A percentile compares a stretch with the other conserved stretches of the same genome.
phyloP scores from a whole-genome alignment of 2,113 vertebrate species.

The Cochlearius cochlearius region DNA sequence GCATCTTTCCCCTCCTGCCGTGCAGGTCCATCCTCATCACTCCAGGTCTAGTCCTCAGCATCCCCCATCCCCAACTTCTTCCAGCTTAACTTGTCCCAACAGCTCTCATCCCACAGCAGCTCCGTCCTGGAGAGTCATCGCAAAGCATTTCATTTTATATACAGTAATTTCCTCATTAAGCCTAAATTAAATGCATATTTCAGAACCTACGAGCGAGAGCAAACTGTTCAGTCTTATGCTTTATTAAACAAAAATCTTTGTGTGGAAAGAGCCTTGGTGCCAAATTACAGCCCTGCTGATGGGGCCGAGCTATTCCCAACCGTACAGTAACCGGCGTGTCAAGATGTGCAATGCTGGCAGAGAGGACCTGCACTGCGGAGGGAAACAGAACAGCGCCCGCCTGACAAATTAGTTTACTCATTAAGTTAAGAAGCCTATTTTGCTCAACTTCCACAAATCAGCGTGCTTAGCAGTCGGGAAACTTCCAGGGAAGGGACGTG shows the following conservation, averaged over 20 bases:
- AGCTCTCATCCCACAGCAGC: not conserved
- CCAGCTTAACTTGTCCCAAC: not conserved
- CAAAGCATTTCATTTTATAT: conserved; percentile 13
- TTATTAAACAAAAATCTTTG: conserved; percentile 36
- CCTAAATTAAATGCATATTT: conserved; percentile 68
- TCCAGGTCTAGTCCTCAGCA: not conserved
- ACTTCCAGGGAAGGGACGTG: not conserved
- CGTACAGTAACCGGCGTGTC: not conserved
- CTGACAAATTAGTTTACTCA: not conserved
- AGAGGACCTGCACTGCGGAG: not conserved
- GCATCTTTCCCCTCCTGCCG: not conserved
- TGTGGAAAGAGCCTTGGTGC: not conserved
- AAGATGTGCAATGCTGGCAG: not conserved
- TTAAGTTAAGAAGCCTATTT: not conserved
- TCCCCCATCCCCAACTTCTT: not conserved
- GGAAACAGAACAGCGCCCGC: not conserved
- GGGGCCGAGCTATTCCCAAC: not conserved
- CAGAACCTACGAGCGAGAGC: conserved; percentile 40
- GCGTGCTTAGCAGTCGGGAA: not conserved
- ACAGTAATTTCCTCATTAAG: conserved; percentile 49
- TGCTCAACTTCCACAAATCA: not conserved
- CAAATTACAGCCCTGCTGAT: conserved; percentile 15
- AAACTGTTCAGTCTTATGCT: conserved; percentile 32
- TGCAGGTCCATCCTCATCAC: not conserved
- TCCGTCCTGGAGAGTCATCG: not conserved